Evolutionary conservation across 2,888 invertebrate genomes (phyloP).

Genomic region (Heliconius ethilla): DNA sequence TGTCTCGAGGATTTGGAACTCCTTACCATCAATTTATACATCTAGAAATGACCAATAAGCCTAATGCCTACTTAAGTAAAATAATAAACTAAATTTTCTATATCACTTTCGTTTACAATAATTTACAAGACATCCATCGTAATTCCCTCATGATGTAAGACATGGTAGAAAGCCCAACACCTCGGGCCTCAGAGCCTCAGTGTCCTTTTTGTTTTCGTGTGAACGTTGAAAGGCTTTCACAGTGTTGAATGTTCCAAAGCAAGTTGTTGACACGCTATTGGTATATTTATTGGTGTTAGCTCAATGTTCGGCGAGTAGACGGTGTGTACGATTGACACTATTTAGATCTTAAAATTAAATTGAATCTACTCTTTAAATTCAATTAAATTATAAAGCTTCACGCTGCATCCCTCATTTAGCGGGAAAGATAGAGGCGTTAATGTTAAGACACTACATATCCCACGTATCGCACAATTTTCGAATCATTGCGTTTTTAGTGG

Average conservation of each 20-base stretch:
- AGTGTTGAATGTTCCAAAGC: constrained; percentile 36
- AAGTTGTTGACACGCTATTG: constrained; percentile 34
- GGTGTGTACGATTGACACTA: constrained; percentile 11
- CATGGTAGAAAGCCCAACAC: constrained; percentile 34
- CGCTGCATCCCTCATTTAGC: neutral
- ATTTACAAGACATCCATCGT: constrained; percentile 24
- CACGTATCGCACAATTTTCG: neutral
- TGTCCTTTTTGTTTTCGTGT: constrained; percentile 39
- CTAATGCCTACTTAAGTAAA: neutral
- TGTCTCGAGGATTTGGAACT: neutral
- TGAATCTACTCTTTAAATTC: neutral
- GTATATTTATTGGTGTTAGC: constrained; percentile 34
- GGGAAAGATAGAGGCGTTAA: neutral
- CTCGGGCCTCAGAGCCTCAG: constrained; percentile 38
- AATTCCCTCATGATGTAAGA: constrained; percentile 29
- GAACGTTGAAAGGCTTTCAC: constrained; percentile 40
- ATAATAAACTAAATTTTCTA: neutral
- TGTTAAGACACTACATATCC: neutral
- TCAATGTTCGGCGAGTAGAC: constrained; percentile 7
- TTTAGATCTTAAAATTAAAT: neutral
- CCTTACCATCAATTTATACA: neutral
- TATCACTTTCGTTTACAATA: neutral
- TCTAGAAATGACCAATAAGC: neutral
- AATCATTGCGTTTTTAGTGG: too few relatives aligned
- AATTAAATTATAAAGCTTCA: neutral